A percentile compares a stretch with the other conserved stretches of the same genome.
phyloP scores from a whole-genome alignment of 2,888 invertebrate species.

The Amorpha juglandis region DNA sequence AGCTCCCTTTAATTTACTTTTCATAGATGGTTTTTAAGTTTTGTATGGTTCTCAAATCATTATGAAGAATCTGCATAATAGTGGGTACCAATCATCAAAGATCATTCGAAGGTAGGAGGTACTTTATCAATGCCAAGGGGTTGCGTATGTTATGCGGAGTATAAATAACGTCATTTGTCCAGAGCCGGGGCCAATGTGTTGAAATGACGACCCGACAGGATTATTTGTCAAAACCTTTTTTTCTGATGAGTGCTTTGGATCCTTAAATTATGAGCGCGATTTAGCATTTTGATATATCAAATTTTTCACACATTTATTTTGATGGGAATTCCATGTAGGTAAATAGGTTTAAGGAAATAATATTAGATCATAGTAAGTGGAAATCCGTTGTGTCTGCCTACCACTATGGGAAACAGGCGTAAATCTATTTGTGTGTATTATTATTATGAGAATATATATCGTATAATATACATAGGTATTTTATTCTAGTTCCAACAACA shows the following conservation, averaged over 20 bases:
- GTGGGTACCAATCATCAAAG: not conserved
- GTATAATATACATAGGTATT: too few relatives aligned
- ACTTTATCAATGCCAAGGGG: not conserved
- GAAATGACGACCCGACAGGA: conserved; percentile 33
- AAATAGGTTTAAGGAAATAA: too few relatives aligned
- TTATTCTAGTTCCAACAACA: too few relatives aligned
- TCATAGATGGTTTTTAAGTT: too few relatives aligned
- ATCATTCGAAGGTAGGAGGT: not conserved
- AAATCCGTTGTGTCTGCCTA: too few relatives aligned
- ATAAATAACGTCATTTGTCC: conserved; percentile 35
- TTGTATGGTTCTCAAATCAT: not conserved
- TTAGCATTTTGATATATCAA: conserved; percentile 3
- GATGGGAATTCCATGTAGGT: not conserved
- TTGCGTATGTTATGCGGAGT: conserved; percentile 1
- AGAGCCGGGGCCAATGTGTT: conserved; percentile 32
- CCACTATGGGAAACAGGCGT: too few relatives aligned
- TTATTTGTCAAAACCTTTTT: conserved; percentile 30
- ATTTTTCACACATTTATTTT: not conserved
- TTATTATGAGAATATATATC: too few relatives aligned
- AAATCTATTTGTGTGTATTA: too few relatives aligned
- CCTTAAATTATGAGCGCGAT: conserved; percentile 30
- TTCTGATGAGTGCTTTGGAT: conserved; percentile 26
- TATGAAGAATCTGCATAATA: too few relatives aligned
- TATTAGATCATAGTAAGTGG: too few relatives aligned
- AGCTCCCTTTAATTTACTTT: too few relatives aligned